Evolutionary conservation across 64 coral and sea anemone genomes (phyloP), one percentile per base, ranked within the genome.

Genomic region (Hydrozoanthus tunicans): DNA sequence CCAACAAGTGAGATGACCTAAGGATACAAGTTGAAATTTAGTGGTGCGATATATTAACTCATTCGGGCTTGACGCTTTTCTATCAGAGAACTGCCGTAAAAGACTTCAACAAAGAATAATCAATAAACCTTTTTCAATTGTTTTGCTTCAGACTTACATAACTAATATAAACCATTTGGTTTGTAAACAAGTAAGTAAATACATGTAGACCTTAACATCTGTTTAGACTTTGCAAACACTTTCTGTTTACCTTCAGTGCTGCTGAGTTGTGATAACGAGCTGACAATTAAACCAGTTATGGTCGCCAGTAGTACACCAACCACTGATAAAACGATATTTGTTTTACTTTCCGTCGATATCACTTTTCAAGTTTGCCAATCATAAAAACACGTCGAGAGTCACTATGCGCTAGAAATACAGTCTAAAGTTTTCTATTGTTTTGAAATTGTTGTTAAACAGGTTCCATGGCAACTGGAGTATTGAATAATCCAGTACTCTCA

Each of bases 241-340:
- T 43, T 43, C 32, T 1, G 32, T 43, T 89, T 79, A 91, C 90
- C 77, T 91, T 91, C 90, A 70, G 90, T 81, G 10, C 77, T 80
- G 64, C 79, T 81, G 3, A 91, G 77, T 7, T 54, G 63, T 59
- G 63, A 12, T 4, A 79, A 14, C 3, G 90, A 91, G 13, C 77
- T 80, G 4, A 64, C 73, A 24, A 91, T 5, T 12, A 91, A 70
- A 70, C 90, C 78, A 25, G 81, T 26, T 6, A 60, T 72, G 7
- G 81, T 4, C 68, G 68, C 63, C 4, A 91, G 62, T 8, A 81
- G 3, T 1, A 53, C 64, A 32, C 53, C 90, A 5, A 81, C 13
- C 23, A 53, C 59, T 6, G 60, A 62, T 6, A 81, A 54, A 58
- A 91, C 81, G 5, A 81, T 24, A 51, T 57, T 70, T 12, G 56